These are phyloP conservation scores for Agriopis leucophaearia DNA, from an alignment of 2,888 invertebrate genomes.

Conservation along the genomic window DNA sequence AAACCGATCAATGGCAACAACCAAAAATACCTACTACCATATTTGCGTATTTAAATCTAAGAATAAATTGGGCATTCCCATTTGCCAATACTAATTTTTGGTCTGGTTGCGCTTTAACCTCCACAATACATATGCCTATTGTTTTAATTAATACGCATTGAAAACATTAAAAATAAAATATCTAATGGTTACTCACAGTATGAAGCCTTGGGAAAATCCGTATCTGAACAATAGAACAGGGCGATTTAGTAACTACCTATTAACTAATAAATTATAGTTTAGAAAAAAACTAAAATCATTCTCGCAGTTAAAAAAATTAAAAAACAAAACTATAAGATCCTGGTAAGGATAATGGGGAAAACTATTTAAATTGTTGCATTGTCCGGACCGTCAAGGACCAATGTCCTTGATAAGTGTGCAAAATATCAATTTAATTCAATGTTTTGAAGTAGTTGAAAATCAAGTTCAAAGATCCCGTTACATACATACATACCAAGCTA, in stretches of 20 bases:
- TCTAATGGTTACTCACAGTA: not conserved
- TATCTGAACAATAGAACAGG: not conserved
- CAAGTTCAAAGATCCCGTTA: too few relatives aligned
- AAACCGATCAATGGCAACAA: not conserved
- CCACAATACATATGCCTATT: constrained; percentile 2
- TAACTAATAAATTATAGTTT: too few relatives aligned
- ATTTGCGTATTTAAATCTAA: not conserved
- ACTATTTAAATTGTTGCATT: too few relatives aligned
- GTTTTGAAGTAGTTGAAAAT: too few relatives aligned
- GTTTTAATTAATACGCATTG: constrained; percentile 6
- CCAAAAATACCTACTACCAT: not conserved
- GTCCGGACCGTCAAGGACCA: too few relatives aligned
- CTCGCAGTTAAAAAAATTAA: too few relatives aligned
- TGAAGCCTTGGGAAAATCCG: constrained; percentile 5
- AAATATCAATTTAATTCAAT: too few relatives aligned
- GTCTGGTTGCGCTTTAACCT: constrained; percentile 9
- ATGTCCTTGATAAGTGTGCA: too few relatives aligned
- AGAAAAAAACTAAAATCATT: too few relatives aligned
- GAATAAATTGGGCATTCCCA: constrained; percentile 12
- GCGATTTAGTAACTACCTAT: not conserved
- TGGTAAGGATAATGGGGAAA: too few relatives aligned
- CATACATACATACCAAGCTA: too few relatives aligned
- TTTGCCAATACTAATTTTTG: constrained; percentile 19
- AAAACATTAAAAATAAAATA: constrained; percentile 1
- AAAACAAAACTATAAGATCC: too few relatives aligned